Evolutionary conservation across 2,797 vertebrate species (phyloP).

Genomic region (Sebastolobus altivelis): DNA sequence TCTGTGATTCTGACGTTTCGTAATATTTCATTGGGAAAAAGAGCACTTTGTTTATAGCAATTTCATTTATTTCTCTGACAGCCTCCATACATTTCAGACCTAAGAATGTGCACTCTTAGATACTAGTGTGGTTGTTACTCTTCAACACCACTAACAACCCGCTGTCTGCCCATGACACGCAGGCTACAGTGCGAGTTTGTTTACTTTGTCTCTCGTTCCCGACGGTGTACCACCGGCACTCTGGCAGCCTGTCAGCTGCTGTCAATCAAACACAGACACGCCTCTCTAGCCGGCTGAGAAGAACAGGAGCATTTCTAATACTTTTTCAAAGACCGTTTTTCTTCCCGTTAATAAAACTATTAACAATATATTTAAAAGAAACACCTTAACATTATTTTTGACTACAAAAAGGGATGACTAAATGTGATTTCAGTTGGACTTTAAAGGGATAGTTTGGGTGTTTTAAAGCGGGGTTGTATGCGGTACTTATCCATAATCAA

Average conservation of each 20-base stretch:
- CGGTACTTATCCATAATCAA: neutral
- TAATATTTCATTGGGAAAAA: neutral
- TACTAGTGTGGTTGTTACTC: slow-evolving; percentile 4
- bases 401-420: neutral
- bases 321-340: neutral
- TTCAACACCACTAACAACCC: slow-evolving; percentile 6
- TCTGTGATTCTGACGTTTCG: neutral
- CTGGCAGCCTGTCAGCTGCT: slow-evolving; percentile 13
- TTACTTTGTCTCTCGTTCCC: neutral
- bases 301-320: neutral
- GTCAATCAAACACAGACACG: slow-evolving; percentile 1
- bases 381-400: neutral
- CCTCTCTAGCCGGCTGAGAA: neutral
- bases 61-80: neutral
- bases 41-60: neutral
- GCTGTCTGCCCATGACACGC: slow-evolving; percentile 7
- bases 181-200: neutral
- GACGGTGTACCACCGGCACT: neutral
- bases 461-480: no score
- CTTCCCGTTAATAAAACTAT: neutral
- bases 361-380: neutral
- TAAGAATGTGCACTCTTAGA: neutral
- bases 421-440: neutral
- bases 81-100: neutral
- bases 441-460: no score